Conservation (phyloP, 2,797 vertebrate genomes). For the Eulemur rubriventer region DNA sequence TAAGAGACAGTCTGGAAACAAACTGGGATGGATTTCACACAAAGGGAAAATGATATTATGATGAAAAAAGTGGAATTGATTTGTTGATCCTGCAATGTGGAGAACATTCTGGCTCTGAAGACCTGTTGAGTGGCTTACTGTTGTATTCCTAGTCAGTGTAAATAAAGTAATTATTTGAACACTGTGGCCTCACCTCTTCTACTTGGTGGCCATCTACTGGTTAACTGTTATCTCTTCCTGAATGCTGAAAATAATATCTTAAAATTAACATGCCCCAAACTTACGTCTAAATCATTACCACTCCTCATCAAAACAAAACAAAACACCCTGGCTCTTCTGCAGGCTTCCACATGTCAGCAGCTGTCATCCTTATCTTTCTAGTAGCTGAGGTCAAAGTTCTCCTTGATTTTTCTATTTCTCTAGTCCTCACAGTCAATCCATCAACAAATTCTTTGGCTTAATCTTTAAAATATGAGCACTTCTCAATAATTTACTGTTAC, state of each 20-base stretch:
- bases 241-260: neutral
- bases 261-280: neutral
- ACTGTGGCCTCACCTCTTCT: neutral
- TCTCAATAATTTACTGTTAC: neutral
- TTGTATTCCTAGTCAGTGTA: neutral
- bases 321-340: rapidly evolving
- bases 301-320: neutral
- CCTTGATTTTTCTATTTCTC: neutral
- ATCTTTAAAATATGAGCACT: neutral
- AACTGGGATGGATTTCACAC: neutral
- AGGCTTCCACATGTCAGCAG: neutral
- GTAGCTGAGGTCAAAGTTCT: neutral
- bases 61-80: neutral
- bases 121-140: neutral
- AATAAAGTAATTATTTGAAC: neutral
- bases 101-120: neutral
- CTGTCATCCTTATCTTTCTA: neutral
- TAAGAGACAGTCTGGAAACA: neutral
- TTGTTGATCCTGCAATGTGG: neutral
- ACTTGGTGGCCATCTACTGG: neutral
- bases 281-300: neutral
- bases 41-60: neutral
- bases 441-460: neutral
- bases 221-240: neutral
- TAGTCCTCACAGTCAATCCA: neutral